phyloP scores from a whole-genome alignment of 2,888 invertebrate genomes.

The Chaitophorus viminalis region DNA sequence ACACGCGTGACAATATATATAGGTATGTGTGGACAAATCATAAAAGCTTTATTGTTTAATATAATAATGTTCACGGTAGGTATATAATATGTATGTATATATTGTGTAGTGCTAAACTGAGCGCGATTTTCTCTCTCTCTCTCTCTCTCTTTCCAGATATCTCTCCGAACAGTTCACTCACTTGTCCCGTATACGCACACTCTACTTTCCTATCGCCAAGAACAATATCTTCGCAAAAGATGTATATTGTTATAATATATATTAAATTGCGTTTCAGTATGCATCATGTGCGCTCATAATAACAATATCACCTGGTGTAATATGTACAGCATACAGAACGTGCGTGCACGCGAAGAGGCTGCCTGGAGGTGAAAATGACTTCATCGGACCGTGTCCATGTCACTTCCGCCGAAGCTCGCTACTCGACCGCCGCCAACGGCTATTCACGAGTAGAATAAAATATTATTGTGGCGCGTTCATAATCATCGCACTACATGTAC shows the following conservation, averaged over 20 bases:
- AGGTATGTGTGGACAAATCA: background rate
- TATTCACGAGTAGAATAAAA: conserved; percentile 54
- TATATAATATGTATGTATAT: too few relatives aligned
- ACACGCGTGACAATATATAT: background rate
- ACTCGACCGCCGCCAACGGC: conserved; percentile 37
- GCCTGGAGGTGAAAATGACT: conserved; percentile 44
- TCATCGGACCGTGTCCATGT: conserved; percentile 49
- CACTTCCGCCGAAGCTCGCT: conserved; percentile 41
- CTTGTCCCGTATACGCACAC: too few relatives aligned
- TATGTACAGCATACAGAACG: background rate
- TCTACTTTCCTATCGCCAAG: too few relatives aligned
- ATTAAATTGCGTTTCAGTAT: too few relatives aligned
- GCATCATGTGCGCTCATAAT: too few relatives aligned
- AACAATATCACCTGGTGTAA: too few relatives aligned
- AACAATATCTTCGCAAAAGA: too few relatives aligned
- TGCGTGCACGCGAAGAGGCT: conserved; percentile 1
- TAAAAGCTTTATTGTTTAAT: conserved; percentile 41
- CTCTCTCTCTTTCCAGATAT: background rate
- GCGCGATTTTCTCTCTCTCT: conserved; percentile 31
- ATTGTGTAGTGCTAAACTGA: conserved; percentile 17
- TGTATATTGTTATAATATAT: too few relatives aligned
- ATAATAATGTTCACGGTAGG: too few relatives aligned
- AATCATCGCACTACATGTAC: too few relatives aligned
- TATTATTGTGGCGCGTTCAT: background rate
- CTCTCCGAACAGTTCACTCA: background rate